Evolutionary conservation across 2,113 vertebrate genomes (phyloP).

Genomic region (Centrocercus urophasianus): DNA sequence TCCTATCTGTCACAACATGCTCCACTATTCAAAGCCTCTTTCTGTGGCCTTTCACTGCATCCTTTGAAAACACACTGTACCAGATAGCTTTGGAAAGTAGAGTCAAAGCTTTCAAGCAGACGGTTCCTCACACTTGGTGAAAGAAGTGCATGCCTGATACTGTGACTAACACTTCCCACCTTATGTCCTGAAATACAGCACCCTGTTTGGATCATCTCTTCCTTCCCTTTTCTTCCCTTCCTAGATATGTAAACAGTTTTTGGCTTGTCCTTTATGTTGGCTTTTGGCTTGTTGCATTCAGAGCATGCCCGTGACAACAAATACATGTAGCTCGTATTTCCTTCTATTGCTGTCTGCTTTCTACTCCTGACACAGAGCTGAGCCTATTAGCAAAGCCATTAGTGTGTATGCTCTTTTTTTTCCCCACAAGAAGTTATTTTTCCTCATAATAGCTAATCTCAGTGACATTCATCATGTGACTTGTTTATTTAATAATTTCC

Average conservation of each 20-base stretch:
- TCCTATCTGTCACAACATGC: background rate
- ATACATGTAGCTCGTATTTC: background rate
- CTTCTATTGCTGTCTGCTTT: slow-evolving; percentile 27
- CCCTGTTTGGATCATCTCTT: slow-evolving; percentile 29
- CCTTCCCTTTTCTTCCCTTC: background rate
- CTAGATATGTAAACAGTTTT: slow-evolving; percentile 20
- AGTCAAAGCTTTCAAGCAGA: slow-evolving; percentile 9
- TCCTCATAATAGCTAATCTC: background rate
- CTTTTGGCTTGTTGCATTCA: background rate
- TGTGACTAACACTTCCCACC: slow-evolving; percentile 66
- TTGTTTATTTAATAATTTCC: slow-evolving; percentile 39
- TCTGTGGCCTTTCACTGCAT: background rate
- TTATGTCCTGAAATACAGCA: slow-evolving; percentile 49
- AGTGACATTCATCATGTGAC: background rate
- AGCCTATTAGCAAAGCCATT: background rate
- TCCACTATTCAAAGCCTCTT: background rate
- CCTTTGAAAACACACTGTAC: slow-evolving; percentile 3
- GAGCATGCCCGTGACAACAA: background rate
- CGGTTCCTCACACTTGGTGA: background rate
- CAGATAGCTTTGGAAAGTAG: slow-evolving; percentile 7
- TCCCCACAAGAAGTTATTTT: background rate
- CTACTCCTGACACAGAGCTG: slow-evolving; percentile 21
- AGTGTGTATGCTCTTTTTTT: background rate
- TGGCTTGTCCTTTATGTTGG: background rate
- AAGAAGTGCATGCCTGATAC: background rate